Evolutionary conservation across 2,888 invertebrate species (phyloP).

Genomic region (Drosophila tripunctata): DNA sequence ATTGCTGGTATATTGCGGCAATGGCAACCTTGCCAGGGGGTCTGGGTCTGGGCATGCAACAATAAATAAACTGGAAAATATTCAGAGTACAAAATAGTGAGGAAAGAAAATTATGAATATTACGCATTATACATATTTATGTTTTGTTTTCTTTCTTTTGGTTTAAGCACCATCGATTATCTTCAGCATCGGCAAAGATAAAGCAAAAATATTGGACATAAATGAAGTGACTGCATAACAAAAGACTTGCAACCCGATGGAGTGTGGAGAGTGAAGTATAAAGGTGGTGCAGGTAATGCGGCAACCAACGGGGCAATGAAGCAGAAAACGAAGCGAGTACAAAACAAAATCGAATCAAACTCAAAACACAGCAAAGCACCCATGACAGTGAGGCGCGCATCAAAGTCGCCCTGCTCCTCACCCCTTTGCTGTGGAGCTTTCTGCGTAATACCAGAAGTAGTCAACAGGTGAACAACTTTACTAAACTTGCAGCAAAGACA

Average conservation of each 20-base stretch:
- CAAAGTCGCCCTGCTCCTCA: neutral
- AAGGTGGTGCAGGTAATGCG: neutral
- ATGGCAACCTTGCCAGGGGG: constrained; percentile 52
- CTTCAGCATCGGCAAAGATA: constrained; percentile 22
- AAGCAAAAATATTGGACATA: constrained; percentile 17
- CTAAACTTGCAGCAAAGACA: constrained; percentile 17
- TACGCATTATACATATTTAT: constrained; percentile 44
- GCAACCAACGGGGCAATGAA: constrained; percentile 43
- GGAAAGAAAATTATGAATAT: constrained; percentile 8
- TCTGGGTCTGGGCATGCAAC: constrained; percentile 50
- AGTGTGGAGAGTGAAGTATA: constrained; percentile 1
- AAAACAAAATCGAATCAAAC: constrained; percentile 1
- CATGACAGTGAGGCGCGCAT: constrained; percentile 60
- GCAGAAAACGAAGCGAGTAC: constrained; percentile 36
- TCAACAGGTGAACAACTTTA: constrained; percentile 73
- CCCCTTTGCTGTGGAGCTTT: neutral
- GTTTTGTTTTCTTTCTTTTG: too few species aligned
- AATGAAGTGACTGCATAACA: constrained; percentile 69
- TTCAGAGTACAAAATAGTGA: constrained; percentile 8
- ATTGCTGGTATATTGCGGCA: constrained; percentile 42
- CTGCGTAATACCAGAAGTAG: constrained; percentile 76
- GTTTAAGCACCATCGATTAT: constrained; percentile 39
- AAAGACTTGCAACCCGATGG: constrained; percentile 60
- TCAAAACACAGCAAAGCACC: constrained; percentile 38
- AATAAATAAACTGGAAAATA: constrained; percentile 27